These are phyloP conservation scores for Drosophila mulleri DNA, from an alignment of 2,888 invertebrate species.

Conservation along the genomic window DNA sequence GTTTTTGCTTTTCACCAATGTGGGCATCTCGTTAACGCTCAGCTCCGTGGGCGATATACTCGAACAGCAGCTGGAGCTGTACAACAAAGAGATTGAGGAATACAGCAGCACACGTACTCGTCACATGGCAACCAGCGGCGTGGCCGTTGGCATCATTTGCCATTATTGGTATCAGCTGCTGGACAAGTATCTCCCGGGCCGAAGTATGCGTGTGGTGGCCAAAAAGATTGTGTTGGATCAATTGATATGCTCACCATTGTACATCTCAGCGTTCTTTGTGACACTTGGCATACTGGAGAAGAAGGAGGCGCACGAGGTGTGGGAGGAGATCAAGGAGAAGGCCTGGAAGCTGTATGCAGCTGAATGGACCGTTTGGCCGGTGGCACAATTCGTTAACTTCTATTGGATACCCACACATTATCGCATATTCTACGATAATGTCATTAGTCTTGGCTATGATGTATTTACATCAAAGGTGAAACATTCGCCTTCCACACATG, in stretches of 20 bases:
- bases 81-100: constrained; percentile 86
- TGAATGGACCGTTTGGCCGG: constrained; percentile 97
- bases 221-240: constrained; percentile 94
- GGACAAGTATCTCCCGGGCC: constrained; percentile 90
- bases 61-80: constrained; percentile 92
- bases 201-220: constrained; percentile 87
- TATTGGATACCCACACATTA: constrained; percentile 92
- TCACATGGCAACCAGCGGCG: constrained; percentile 92
- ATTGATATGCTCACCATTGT: constrained; percentile 92
- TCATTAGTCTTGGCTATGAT: constrained; percentile 94
- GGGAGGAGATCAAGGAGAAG: constrained; percentile 89
- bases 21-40: constrained; percentile 90
- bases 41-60: constrained; percentile 92
- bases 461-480: constrained; percentile 93
- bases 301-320: constrained; percentile 87
- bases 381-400: constrained; percentile 96
- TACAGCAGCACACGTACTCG: constrained; percentile 88
- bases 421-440: constrained; percentile 94
- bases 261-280: constrained; percentile 91
- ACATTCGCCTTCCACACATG: constrained; percentile 84
- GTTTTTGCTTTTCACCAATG: constrained; percentile 92
- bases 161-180: constrained; percentile 94
- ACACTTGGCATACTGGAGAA: constrained; percentile 91
- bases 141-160: constrained; percentile 91
- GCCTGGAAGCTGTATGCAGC: constrained; percentile 92